Conservation (phyloP, 2,797 vertebrate species). For the Spatula clypeata region DNA sequence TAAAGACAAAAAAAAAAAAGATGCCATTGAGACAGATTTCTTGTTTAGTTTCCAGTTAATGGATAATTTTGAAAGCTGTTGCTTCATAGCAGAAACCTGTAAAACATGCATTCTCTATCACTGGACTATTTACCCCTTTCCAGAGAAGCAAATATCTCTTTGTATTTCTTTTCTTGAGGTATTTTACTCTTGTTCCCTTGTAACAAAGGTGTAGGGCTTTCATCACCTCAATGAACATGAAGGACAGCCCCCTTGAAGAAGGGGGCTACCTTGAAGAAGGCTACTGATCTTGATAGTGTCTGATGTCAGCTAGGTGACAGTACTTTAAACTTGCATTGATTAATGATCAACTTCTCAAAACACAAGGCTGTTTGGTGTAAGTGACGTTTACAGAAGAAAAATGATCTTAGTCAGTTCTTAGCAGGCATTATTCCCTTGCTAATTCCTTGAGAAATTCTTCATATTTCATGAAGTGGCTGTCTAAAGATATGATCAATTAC, state of each 20-base stretch:
- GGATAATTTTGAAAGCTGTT: constrained; percentile 19
- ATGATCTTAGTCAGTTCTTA: not conserved
- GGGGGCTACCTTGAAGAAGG: not conserved
- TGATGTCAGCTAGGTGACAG: not conserved
- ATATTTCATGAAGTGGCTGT: not conserved
- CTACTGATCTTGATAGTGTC: not conserved
- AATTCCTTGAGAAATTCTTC: not conserved
- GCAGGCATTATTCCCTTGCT: not conserved
- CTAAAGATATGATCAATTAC: not conserved
- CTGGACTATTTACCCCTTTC: not conserved
- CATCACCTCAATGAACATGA: not conserved
- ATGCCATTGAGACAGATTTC: not conserved
- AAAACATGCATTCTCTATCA: not conserved
- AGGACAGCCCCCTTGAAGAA: not conserved
- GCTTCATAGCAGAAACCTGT: constrained; percentile 22
- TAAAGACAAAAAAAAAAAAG: not conserved
- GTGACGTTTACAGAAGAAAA: not conserved
- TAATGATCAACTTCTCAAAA: not conserved
- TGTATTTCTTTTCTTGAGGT: not conserved
- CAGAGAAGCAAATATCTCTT: not conserved
- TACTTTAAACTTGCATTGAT: not conserved
- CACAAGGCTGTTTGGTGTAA: not conserved
- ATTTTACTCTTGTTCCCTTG: not conserved
- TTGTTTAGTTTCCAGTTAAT: constrained; percentile 48
- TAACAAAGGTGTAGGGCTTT: not conserved